phyloP scores from a whole-genome alignment of 2,113 vertebrate genomes.

The Scalopus aquaticus region DNA sequence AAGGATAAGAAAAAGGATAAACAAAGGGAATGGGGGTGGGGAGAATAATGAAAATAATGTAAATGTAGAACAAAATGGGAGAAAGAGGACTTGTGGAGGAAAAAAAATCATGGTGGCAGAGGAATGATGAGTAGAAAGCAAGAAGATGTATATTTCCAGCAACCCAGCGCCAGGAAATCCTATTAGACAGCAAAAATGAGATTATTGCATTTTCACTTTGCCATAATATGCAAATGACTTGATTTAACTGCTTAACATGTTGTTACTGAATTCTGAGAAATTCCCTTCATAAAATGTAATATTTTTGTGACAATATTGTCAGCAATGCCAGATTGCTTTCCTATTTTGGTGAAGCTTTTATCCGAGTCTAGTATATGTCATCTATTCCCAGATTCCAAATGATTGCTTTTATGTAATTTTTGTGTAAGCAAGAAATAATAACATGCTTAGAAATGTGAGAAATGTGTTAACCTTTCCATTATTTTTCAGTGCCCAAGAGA shows the following conservation, averaged over 20 bases:
- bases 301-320: constrained; percentile 73
- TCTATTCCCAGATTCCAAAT: constrained; percentile 73
- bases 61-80: not conserved
- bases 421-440: constrained; percentile 78
- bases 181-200: constrained; percentile 65
- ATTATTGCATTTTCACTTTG: constrained; percentile 64
- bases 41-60: not conserved
- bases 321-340: constrained; percentile 73
- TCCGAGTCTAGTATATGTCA: constrained; percentile 64
- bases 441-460: constrained; percentile 76
- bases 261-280: constrained; percentile 68
- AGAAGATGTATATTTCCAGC: not conserved
- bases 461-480: constrained; percentile 76
- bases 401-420: constrained; percentile 69
- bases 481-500: constrained; percentile 64
- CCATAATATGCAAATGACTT: constrained; percentile 72
- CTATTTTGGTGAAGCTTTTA: constrained; percentile 76
- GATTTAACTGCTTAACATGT: constrained; percentile 65
- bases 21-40: not conserved
- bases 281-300: constrained; percentile 66
- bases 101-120: not conserved
- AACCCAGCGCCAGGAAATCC: constrained; percentile 37
- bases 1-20: not conserved
- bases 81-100: not conserved
- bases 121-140: not conserved